Conservation (phyloP, 2,797 vertebrate species). For the Dicrostonyx torquatus region DNA sequence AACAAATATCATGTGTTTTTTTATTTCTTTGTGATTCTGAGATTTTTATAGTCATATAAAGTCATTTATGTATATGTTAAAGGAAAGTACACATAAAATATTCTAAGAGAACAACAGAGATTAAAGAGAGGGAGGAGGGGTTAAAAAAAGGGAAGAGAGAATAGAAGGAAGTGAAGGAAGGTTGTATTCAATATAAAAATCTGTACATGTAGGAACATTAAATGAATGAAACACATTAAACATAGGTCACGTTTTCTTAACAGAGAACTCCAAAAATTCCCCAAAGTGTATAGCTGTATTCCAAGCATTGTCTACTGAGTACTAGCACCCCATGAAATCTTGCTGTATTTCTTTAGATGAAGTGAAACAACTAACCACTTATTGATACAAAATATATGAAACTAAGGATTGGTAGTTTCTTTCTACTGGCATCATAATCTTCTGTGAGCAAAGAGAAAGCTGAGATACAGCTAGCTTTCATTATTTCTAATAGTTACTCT, state of each 20-base stretch:
- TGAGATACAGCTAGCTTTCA: background rate
- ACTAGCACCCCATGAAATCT: background rate
- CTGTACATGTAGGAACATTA: background rate
- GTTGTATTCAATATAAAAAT: background rate
- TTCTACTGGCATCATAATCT: background rate
- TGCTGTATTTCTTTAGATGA: background rate
- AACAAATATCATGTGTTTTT: background rate
- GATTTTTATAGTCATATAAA: background rate
- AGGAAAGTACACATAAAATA: background rate
- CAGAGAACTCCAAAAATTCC: background rate
- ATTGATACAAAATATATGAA: background rate
- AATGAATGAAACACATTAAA: background rate
- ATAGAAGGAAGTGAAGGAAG: background rate
- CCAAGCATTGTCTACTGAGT: background rate
- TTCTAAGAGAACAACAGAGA: background rate
- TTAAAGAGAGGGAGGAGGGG: background rate
- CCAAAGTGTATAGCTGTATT: background rate
- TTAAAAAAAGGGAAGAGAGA: too few species aligned
- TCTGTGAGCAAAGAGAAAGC: background rate
- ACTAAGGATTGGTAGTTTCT: background rate
- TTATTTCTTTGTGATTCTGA: background rate
- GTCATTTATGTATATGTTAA: background rate
- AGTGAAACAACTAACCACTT: background rate
- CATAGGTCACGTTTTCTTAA: background rate
- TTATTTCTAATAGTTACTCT: background rate